These are phyloP conservation scores for Mystacornis crossleyi DNA, from an alignment of 2,113 vertebrate species.

Conservation along the genomic window DNA sequence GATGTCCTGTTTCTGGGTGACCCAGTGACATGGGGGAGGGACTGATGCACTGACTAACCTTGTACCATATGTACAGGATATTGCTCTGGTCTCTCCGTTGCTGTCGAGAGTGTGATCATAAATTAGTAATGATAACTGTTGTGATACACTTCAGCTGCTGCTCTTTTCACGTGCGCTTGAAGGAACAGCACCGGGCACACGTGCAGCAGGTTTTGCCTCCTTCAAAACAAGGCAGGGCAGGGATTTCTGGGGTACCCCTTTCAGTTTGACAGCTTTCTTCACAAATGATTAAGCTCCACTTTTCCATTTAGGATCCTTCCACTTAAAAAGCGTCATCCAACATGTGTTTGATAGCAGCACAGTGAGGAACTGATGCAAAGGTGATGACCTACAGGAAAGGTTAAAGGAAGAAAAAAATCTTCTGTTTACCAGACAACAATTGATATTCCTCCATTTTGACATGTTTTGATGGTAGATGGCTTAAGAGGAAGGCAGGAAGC, in stretches of 20 bases:
- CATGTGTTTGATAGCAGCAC: background rate
- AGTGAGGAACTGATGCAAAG: background rate
- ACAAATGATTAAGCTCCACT: background rate
- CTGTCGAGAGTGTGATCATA: background rate
- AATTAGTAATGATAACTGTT: background rate
- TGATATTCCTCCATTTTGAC: conserved; percentile 65
- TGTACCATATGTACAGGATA: background rate
- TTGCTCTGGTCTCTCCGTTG: conserved; percentile 41
- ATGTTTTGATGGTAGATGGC: conserved; percentile 64
- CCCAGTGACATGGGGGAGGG: background rate
- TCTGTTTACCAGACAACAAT: conserved; percentile 64
- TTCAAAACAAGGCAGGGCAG: background rate
- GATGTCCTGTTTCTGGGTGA: background rate
- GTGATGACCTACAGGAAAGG: conserved; percentile 40
- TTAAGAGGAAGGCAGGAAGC: conserved; percentile 70
- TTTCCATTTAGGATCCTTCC: background rate
- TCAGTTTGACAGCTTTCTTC: background rate
- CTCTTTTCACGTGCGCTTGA: conserved; percentile 21
- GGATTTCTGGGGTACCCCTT: background rate
- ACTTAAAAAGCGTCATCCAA: background rate
- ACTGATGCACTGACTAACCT: conserved; percentile 3
- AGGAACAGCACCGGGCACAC: background rate
- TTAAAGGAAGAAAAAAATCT: conserved; percentile 5
- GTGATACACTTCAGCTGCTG: background rate
- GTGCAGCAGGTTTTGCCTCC: background rate